Percentiles rank a stretch among this genome's conserved stretches.
Evolutionary conservation across 2,113 vertebrate genomes (phyloP).

Genomic region (Chrysochloris asiatica): DNA sequence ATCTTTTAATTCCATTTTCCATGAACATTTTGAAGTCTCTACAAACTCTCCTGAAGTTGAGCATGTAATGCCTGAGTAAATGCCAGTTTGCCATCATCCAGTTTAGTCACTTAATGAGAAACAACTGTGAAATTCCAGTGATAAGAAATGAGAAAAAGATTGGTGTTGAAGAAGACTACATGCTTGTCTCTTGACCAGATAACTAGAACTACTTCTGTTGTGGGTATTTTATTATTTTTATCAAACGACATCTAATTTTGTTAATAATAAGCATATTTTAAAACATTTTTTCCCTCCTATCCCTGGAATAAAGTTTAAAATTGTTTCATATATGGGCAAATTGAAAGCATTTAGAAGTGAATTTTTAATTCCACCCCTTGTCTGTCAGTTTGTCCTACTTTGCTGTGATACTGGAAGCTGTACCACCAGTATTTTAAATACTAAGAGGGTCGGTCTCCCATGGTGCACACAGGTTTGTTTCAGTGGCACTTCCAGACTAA

Average conservation of each 20-base stretch:
- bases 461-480: too few species aligned
- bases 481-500: too few species aligned
- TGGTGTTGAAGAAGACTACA: neutral
- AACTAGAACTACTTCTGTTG: neutral
- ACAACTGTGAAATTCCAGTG: neutral
- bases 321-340: neutral
- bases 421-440: too few species aligned
- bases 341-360: slow-evolving; percentile 36
- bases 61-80: neutral
- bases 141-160: neutral
- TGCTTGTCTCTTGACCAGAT: neutral
- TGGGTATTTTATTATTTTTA: neutral
- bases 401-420: too few species aligned
- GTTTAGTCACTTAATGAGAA: neutral
- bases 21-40: too few species aligned
- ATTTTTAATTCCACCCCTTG: too few species aligned
- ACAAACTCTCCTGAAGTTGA: neutral
- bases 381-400: too few species aligned
- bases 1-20: too few species aligned
- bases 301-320: neutral
- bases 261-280: neutral
- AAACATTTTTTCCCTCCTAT: too few species aligned
- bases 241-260: neutral
- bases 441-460: too few species aligned
- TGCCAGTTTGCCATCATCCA: neutral